Percentiles rank a stretch among this genome's conserved stretches.
Evolutionary conservation across 1,140 invertebrate species (phyloP).

Genomic region (Saxidomus purpurata): DNA sequence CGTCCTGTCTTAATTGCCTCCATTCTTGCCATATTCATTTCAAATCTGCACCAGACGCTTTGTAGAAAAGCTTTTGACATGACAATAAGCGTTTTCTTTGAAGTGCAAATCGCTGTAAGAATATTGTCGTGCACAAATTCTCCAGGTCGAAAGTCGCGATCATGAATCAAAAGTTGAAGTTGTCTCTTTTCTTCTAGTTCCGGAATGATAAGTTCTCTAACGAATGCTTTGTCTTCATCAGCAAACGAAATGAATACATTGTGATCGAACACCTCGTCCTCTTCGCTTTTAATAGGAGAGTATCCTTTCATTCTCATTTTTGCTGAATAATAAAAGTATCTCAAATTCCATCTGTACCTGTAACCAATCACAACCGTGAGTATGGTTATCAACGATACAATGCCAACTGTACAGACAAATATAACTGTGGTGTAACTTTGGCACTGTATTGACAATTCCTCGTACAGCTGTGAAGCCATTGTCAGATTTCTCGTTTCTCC

Average conservation of each 20-base stretch:
- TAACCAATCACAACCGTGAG: conserved; percentile 1
- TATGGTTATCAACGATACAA: neutral
- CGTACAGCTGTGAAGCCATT: neutral
- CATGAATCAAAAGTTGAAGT: conserved; percentile 96
- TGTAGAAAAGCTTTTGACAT: conserved; percentile 89
- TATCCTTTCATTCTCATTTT: conserved; percentile 18
- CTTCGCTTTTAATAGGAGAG: neutral
- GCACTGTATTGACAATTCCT: neutral
- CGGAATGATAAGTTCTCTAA: neutral
- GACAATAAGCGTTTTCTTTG: conserved; percentile 89
- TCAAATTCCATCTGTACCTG: conserved; percentile 58
- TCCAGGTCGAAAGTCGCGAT: conserved; percentile 94
- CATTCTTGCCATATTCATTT: conserved; percentile 89
- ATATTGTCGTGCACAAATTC: conserved; percentile 90
- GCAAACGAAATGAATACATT: conserved; percentile 45
- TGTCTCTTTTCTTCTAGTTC: conserved; percentile 38
- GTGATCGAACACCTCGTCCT: neutral
- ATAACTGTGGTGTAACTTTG: neutral
- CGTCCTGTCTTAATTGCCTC: conserved; percentile 24
- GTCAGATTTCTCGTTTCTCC: neutral
- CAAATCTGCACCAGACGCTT: conserved; percentile 90
- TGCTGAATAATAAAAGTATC: conserved; percentile 54
- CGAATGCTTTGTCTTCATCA: neutral
- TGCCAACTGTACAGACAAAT: too few relatives aligned
- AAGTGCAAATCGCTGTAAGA: conserved; percentile 88